These are phyloP conservation scores for Sebastes diaconus DNA, from an alignment of 2,797 vertebrate genomes.

Conservation along the genomic window DNA sequence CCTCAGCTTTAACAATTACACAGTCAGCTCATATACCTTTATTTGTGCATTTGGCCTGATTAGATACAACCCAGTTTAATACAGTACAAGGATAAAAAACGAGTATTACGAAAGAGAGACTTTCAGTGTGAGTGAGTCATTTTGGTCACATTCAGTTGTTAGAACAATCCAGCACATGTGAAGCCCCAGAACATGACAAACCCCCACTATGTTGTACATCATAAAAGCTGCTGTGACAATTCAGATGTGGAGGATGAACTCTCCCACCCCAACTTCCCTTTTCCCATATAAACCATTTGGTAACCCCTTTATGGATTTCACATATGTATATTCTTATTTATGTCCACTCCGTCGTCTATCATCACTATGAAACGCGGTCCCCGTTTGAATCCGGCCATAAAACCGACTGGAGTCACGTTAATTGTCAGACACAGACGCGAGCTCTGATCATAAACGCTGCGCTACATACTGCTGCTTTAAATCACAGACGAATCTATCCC, in stretches of 20 bases:
- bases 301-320: conserved; percentile 75
- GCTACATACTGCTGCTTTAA: conserved; percentile 78
- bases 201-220: conserved; percentile 44
- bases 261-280: conserved; percentile 63
- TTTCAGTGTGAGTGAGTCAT: conserved; percentile 34
- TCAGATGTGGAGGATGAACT: conserved; percentile 73
- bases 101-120: background rate
- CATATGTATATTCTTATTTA: conserved; percentile 78
- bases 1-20: background rate
- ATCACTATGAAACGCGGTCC: conserved; percentile 72
- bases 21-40: background rate
- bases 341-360: conserved; percentile 73
- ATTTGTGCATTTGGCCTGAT: conserved; percentile 27
- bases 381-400: conserved; percentile 78
- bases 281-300: conserved; percentile 66
- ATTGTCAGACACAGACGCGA: conserved; percentile 80
- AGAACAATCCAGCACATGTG: conserved; percentile 47
- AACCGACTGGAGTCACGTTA: conserved; percentile 80
- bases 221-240: conserved; percentile 67
- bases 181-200: conserved; percentile 43
- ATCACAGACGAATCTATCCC: conserved; percentile 75
- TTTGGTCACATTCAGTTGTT: conserved; percentile 36
- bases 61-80: background rate
- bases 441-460: conserved; percentile 82
- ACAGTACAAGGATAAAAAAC: background rate